Evolutionary conservation across 2,888 invertebrate genomes (phyloP), one percentile per base, ranked within the genome.

Genomic region (Erpobdella octoculata): DNA sequence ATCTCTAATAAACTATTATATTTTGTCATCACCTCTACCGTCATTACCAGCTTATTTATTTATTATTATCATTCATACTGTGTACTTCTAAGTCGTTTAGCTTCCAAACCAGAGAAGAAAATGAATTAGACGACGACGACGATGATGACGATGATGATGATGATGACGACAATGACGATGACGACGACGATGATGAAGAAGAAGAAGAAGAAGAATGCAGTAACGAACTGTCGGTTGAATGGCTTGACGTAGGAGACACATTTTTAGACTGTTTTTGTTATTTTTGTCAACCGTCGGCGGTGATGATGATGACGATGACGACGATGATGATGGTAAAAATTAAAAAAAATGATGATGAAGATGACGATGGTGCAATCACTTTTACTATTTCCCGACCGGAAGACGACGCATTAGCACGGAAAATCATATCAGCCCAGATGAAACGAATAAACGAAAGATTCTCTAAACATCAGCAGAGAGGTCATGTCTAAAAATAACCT

Each of bases 111-210:
- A 41, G 41, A 41, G 41, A 18, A 9, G 18, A 18, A 9, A 9
- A 9, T 41, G 41, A 18, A 18, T 41, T 18, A 9, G 9, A 53
- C n/a, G 48, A 28, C 8, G 62, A 62, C 8, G 62, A 62, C 8
- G 62, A 62, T 25, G 62, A 62, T 25, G 62, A 62, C 18, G 62
- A 28, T 62, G 62, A 62, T 33, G 62, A 28, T 33, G 62, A 62
- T 62, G 62, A 62, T 62, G 62, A 62, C 33, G 62, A 33, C 33
- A 33, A 28, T 62, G 62, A 62, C 33, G 62, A 62, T 62, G 62
- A 41, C 8, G 62, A 62, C 8, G 62, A 62, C 8, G 62, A 62
- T 25, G 62, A 62, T 25, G 62, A 62, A 18, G 62, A 28, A 31
- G 62, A 62, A 18, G 62, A 28, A 18, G 62, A 62, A 41, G 3